phyloP scores from a whole-genome alignment of 2,113 vertebrate species.

The Saimiri boliviensis region DNA sequence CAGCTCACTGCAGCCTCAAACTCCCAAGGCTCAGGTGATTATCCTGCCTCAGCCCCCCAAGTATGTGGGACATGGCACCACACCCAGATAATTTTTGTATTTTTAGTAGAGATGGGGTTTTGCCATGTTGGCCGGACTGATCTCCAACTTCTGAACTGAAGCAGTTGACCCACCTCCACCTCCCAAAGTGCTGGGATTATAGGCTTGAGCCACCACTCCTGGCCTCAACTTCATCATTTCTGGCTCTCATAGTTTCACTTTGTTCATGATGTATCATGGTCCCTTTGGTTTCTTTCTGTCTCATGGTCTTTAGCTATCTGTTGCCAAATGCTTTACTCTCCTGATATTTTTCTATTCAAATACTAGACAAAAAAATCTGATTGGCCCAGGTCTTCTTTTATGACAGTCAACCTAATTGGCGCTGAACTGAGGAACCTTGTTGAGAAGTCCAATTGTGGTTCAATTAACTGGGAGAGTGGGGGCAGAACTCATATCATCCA shows the following conservation, averaged over 20 bases:
- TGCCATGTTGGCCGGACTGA: neutral
- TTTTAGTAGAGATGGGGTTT: neutral
- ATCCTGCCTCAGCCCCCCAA: too few species aligned
- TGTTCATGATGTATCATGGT: neutral
- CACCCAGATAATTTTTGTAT: too few species aligned
- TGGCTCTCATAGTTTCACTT: neutral
- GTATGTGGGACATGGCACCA: too few species aligned
- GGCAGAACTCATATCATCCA: neutral
- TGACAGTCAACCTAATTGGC: neutral
- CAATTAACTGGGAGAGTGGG: neutral
- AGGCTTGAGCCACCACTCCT: neutral
- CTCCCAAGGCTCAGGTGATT: too few species aligned
- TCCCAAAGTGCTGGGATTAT: neutral
- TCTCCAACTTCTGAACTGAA: neutral
- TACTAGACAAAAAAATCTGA: neutral
- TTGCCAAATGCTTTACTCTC: neutral
- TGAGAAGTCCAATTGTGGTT: neutral
- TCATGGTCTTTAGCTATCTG: neutral
- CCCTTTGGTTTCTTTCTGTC: neutral
- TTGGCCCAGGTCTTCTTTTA: neutral
- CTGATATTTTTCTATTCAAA: neutral
- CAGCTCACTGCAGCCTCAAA: too few species aligned
- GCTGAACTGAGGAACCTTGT: neutral
- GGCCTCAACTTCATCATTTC: neutral
- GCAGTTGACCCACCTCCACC: rapidly evolving